These are phyloP conservation scores for Agonopterix arenella DNA, from an alignment of 2,888 invertebrate genomes.

Conservation along the genomic window DNA sequence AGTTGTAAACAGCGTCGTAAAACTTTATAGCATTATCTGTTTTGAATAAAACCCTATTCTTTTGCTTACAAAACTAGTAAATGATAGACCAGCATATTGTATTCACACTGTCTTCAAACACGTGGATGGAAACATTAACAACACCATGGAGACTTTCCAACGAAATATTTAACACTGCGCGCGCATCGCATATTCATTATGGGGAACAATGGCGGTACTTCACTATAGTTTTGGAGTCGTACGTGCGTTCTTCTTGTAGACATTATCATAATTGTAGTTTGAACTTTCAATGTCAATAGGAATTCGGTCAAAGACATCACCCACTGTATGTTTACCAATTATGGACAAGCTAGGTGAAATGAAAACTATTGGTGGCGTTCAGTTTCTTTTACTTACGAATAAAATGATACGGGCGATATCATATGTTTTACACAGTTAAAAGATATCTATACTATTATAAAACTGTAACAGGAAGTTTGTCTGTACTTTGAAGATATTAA, in stretches of 20 bases:
- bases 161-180: constrained; percentile 57
- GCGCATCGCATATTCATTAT: constrained; percentile 55
- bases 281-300: constrained; percentile 2
- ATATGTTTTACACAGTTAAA: no score
- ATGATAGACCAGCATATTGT: not conserved
- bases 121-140: constrained; percentile 31
- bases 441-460: no score
- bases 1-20: no score
- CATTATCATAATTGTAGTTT: constrained; percentile 3
- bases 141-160: constrained; percentile 60
- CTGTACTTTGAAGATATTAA: no score
- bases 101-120: not conserved
- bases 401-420: no score
- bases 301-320: constrained; percentile 5
- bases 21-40: no score
- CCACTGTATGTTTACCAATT: not conserved
- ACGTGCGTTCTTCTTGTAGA: constrained; percentile 23
- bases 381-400: no score
- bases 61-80: not conserved
- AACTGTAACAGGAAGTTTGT: no score
- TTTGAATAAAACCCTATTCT: no score
- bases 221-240: constrained; percentile 45
- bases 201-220: constrained; percentile 43
- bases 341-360: not conserved
- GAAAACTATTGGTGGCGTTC: not conserved